These are phyloP conservation scores for Saccostrea glomerata DNA, from an alignment of 1,140 invertebrate species.

Conservation along the genomic window DNA sequence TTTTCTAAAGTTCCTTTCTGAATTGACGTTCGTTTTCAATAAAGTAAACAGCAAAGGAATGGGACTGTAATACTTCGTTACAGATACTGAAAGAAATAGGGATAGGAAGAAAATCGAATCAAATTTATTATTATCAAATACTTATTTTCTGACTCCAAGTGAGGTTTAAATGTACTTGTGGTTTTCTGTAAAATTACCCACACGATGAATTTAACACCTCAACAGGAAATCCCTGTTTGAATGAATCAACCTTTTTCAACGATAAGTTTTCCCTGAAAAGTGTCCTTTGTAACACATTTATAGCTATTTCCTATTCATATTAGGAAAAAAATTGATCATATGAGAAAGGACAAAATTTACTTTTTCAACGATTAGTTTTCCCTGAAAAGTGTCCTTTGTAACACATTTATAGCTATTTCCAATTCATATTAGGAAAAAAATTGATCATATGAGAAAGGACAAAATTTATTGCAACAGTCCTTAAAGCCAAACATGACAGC, in stretches of 20 bases:
- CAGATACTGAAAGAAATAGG: background rate
- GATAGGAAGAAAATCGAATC: background rate
- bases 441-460: no score
- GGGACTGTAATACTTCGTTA: background rate
- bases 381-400: no score
- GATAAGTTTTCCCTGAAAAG: no score
- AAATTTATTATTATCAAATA: conserved; percentile 7
- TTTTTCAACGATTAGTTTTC: background rate
- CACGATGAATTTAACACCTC: background rate
- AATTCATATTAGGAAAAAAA: no score
- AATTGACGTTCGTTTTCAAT: no score
- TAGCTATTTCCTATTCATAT: no score
- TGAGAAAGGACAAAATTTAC: no score
- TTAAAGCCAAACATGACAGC: no score
- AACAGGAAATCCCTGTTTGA: background rate
- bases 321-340: no score
- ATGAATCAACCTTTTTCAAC: background rate
- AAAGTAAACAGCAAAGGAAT: background rate
- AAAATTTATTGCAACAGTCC: no score
- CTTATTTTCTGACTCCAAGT: background rate
- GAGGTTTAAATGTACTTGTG: background rate
- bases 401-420: no score
- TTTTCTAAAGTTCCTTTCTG: background rate
- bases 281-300: no score
- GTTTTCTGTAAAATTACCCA: background rate